phyloP scores from a whole-genome alignment of 2,797 vertebrate genomes.

The Esox lucius region DNA sequence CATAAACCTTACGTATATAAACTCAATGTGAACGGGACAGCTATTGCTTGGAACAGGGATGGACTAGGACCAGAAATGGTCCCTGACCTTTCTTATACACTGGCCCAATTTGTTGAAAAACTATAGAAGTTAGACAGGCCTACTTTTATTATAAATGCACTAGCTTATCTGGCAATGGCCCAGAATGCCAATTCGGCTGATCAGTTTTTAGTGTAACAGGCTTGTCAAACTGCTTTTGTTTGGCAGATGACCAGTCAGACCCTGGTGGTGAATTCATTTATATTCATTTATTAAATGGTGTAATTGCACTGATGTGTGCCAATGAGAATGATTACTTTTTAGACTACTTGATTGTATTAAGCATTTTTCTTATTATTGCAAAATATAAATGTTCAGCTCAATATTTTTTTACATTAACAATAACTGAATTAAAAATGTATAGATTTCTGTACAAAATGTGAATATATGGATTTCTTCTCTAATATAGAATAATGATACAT shows the following conservation, averaged over 20 bases:
- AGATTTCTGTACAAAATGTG: constrained; percentile 10
- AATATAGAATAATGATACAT: constrained; percentile 30
- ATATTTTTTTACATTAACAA: constrained; percentile 26
- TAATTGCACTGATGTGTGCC: constrained; percentile 37
- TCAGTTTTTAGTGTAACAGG: too few species aligned
- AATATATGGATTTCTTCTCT: constrained; percentile 33
- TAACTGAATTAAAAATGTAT: constrained; percentile 27
- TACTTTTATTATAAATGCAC: too few species aligned
- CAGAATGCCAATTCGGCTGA: too few species aligned
- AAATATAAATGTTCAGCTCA: constrained; percentile 16
- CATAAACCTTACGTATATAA: neutral
- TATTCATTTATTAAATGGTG: neutral
- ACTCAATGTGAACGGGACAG: constrained; percentile 38
- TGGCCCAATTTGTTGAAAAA: too few species aligned
- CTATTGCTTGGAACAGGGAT: neutral
- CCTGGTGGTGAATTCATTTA: neutral
- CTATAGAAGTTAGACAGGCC: neutral
- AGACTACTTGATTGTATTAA: neutral
- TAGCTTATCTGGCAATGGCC: too few species aligned
- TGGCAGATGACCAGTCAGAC: too few species aligned
- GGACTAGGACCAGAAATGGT: too few species aligned
- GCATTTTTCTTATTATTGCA: constrained; percentile 3
- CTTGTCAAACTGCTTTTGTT: too few species aligned
- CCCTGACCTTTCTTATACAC: too few species aligned
- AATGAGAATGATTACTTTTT: neutral